Evolutionary conservation across 2,797 vertebrate genomes (phyloP).

Genomic region (Zalophus californianus): DNA sequence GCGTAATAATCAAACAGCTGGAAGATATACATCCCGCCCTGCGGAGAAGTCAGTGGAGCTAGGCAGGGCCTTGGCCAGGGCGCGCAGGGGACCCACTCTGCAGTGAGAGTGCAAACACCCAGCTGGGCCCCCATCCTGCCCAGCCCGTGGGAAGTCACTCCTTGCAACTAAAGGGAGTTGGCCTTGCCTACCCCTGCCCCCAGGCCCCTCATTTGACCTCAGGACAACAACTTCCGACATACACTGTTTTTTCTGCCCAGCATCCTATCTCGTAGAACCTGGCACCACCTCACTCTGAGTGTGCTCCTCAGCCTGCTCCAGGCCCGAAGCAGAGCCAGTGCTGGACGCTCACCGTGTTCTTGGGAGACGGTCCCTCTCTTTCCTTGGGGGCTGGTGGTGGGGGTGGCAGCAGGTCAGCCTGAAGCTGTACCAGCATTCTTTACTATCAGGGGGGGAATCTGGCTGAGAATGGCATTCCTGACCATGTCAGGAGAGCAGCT

Average conservation of each 20-base stretch:
- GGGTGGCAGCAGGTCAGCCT: background rate
- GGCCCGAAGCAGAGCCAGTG: background rate
- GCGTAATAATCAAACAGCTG: conserved; percentile 97
- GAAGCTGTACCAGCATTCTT: background rate
- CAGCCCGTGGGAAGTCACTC: background rate
- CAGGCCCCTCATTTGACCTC: background rate
- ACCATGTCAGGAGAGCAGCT: background rate
- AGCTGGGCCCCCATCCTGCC: background rate
- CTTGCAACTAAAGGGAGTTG: background rate
- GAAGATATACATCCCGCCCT: conserved; percentile 98
- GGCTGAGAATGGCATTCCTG: background rate
- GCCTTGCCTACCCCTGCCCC: background rate
- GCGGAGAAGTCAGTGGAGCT: background rate
- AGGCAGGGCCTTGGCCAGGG: background rate
- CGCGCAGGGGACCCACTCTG: accelerated
- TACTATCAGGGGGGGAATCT: background rate
- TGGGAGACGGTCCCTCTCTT: background rate
- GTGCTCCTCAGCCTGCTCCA: background rate
- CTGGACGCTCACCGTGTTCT: background rate
- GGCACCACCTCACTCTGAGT: background rate
- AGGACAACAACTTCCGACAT: background rate
- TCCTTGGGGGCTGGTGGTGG: background rate
- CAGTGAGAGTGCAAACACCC: background rate
- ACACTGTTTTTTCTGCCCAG: background rate
- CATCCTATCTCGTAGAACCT: background rate